Percentiles rank a stretch among this genome's conserved stretches.
phyloP scores from a whole-genome alignment of 92 coral and sea anemone genomes.

The Parazoanthus swiftii region DNA sequence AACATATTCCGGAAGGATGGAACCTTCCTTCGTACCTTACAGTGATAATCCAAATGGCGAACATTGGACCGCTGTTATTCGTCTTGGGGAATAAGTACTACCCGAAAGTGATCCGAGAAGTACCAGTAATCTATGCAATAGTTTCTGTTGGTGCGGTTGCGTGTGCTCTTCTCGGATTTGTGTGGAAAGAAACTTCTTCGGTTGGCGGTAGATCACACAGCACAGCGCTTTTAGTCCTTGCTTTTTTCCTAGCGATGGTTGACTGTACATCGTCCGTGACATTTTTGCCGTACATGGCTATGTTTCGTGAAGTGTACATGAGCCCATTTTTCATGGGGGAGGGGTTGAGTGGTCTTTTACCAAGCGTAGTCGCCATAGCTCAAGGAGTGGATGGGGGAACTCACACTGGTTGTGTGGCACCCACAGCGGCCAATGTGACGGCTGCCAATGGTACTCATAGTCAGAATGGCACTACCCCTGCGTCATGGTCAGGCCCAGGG shows the following conservation, averaged over 20 bases:
- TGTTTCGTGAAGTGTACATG: conserved; percentile 74
- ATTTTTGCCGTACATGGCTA: conserved; percentile 92
- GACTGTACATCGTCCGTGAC: conserved; percentile 97
- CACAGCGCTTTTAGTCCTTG: conserved; percentile 72
- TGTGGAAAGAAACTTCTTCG: conserved; percentile 80
- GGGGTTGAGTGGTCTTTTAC: conserved; percentile 94
- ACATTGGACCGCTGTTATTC: conserved; percentile 83
- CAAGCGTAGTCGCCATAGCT: conserved; percentile 85
- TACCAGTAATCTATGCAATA: conserved; percentile 64
- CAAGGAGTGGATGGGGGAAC: conserved; percentile 85
- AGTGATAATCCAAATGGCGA: conserved; percentile 91
- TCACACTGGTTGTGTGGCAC: conserved; percentile 54
- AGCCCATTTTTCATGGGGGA: conserved; percentile 91
- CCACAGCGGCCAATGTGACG: conserved; percentile 14
- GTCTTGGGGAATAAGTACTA: conserved; percentile 72
- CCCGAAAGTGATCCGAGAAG: conserved; percentile 79
- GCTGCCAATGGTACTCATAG: background rate
- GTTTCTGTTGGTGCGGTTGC: conserved; percentile 62
- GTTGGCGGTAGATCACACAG: conserved; percentile 85
- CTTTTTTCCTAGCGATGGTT: conserved; percentile 81
- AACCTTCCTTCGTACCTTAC: conserved; percentile 88
- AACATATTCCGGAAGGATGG: conserved; percentile 95
- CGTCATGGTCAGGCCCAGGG: conserved; percentile 55
- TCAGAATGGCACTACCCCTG: conserved; percentile 39
- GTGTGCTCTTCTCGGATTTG: conserved; percentile 68